phyloP scores from a whole-genome alignment of 2,797 vertebrate genomes.

The Siniperca scherzeri region DNA sequence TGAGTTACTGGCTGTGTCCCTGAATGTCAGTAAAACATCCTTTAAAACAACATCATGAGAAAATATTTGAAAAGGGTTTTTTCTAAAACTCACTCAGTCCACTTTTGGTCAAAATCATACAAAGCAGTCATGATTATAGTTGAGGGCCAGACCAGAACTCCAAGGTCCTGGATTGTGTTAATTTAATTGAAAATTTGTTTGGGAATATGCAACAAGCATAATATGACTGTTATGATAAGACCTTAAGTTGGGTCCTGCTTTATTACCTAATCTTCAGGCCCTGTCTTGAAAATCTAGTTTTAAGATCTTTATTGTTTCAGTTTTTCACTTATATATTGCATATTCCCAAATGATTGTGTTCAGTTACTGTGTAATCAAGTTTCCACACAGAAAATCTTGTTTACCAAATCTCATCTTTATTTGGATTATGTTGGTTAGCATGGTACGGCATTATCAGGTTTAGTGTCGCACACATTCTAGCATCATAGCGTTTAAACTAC shows the following conservation, averaged over 20 bases:
- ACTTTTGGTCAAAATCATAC: background rate
- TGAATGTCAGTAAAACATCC: slow-evolving; percentile 16
- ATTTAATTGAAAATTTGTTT: background rate
- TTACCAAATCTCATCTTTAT: no score
- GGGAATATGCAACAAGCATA: background rate
- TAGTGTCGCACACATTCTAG: background rate
- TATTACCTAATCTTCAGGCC: background rate
- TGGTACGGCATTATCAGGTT: background rate
- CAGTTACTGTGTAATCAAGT: background rate
- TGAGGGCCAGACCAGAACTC: background rate
- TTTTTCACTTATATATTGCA: background rate
- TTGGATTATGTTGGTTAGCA: background rate
- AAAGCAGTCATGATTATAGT: background rate
- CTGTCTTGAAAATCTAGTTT: slow-evolving; percentile 3
- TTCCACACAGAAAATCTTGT: background rate
- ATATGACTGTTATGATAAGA: background rate
- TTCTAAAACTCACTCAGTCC: background rate
- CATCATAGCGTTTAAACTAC: background rate
- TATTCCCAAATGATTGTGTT: background rate
- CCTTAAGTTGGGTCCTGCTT: background rate
- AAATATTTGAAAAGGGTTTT: background rate
- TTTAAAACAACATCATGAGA: background rate
- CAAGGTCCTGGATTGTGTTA: background rate
- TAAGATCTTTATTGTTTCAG: background rate
- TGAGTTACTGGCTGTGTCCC: slow-evolving; percentile 29